Base-by-base conservation (phyloP, 2,797 vertebrate genomes). In the Rhinoraja longicauda region DNA sequence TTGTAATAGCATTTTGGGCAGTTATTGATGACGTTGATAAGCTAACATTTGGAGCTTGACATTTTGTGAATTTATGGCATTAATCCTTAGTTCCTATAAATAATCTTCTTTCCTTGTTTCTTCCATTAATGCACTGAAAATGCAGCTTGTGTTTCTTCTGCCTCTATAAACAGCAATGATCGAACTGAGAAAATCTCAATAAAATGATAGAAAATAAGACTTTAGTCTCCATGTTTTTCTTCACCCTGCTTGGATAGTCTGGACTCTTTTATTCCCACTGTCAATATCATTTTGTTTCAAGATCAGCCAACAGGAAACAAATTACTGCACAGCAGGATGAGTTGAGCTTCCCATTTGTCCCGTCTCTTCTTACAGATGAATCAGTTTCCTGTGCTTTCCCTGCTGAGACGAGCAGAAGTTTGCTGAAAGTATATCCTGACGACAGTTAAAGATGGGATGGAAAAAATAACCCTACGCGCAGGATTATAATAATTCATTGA, bases 1-100 rank as follows among this genome's bases (percentile, higher is more conserved):
- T 73, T 91, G 88, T 45, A 88, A 29, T 26, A 88, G 36, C 67
- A 73, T 92, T 73, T 45, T 72, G 10, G 39, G 90, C 70, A 75
- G 90, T 92, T 92, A 92, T 92, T 92, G 70, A 92, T 92, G 70
- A 91, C 39, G 67, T 91, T 91, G 67, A 53, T 91, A 73, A 92
- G 67, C 70, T 92, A 92, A 29, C 90, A 92, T 75, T 92, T 92
- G 70, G 70, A 73, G 70, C 39, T 36, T 73, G 39, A 57, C 45
- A 15, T 92, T 75, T 72, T 92, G 21, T 15, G 36, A 92, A 75
- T 92, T 92, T 92, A 75, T 73, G 90, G n/a, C 90, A 92, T 92
- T 92, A 92, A 92, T 92, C 70, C 90, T 53, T 26, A 53, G 90
- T n/a, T 92, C 72, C 67, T n/a, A 92, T 73, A 92, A 92, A 45